Evolutionary conservation across 2,113 vertebrate species (phyloP), one percentile per base, ranked within the genome.

Genomic region (Apteryx owenii): DNA sequence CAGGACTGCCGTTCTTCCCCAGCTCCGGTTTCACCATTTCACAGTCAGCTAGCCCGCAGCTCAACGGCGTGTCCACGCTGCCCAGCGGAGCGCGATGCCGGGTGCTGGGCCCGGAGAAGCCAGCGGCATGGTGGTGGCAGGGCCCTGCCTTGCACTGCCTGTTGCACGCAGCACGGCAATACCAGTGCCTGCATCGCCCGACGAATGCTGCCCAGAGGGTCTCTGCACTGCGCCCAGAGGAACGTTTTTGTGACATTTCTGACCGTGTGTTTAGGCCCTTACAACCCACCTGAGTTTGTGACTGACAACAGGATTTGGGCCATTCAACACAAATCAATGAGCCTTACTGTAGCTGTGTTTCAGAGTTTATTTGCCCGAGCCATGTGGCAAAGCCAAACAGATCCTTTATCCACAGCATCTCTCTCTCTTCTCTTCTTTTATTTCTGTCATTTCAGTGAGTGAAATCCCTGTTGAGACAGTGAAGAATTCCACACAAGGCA

Each of bases 401-500:
- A 83, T 78, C 18, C 22, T 75, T 83, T 33, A 86, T 42, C 18
- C 33, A 10, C 4, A 5, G 9, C 8, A 58, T 9, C 33, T 77
- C 22, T 92, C 48, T 72, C 31, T 53, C 29, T 84, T 68, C 79
- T 62, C 56, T 81, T 56, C 48, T 68, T 89, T 54, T 28, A 62
- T 85, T 92, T 65, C 22, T 81, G 33, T 82, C 65, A 38, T 68
- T 91, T 81, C 16, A 42, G 56, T 83, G 10, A 81, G 64, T n/a
- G 81, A 77, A 85, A 3, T 4, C 33, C 3, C 23, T 77, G 25
- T 66, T 94, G 42, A 94, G 92, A 66, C 72, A 90, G 66, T 68
- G 71, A 83, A 83, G 51, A 94, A 95, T 93, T 94, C 76, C 87
- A 71, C 93, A 91, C 68, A 89, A 95, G 85, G 46, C 85, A 94